Conservation (phyloP, 1,140 invertebrate species). For the Lordiphosa mommai region DNA sequence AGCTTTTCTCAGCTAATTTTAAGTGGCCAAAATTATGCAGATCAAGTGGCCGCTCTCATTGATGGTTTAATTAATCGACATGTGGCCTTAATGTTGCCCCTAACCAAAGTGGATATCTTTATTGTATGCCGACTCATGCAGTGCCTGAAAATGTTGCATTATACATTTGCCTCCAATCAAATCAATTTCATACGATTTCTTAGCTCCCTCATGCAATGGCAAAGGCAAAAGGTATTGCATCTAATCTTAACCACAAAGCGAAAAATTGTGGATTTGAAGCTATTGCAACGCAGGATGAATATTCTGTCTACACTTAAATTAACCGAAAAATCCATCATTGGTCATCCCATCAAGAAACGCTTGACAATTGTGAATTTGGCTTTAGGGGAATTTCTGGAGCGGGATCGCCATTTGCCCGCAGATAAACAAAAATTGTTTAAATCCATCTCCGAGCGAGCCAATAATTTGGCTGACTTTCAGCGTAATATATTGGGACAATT, state of each 20-base stretch:
- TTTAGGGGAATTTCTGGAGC: slow-evolving; percentile 43
- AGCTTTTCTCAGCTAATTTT: slow-evolving; percentile 39
- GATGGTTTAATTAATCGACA: slow-evolving; percentile 44
- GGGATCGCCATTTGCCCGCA: slow-evolving; percentile 38
- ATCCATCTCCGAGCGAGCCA: slow-evolving; percentile 28
- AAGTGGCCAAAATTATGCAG: slow-evolving; percentile 33
- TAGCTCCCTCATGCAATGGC: slow-evolving; percentile 47
- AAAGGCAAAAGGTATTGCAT: slow-evolving; percentile 57
- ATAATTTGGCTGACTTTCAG: slow-evolving; percentile 30
- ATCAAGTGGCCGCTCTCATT: slow-evolving; percentile 30
- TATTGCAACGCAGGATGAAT: slow-evolving; percentile 45
- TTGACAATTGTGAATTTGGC: slow-evolving; percentile 42
- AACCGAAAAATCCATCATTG: slow-evolving; percentile 39
- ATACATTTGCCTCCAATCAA: slow-evolving; percentile 58
- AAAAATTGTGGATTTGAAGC: slow-evolving; percentile 80
- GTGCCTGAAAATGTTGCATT: slow-evolving; percentile 42
- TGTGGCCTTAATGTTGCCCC: slow-evolving; percentile 19
- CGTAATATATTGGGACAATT: slow-evolving; percentile 24
- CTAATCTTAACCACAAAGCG: slow-evolving; percentile 77
- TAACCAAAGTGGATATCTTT: slow-evolving; percentile 24
- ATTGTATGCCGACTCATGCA: slow-evolving; percentile 47
- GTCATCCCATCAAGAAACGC: slow-evolving; percentile 28
- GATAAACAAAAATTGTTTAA: slow-evolving; percentile 45
- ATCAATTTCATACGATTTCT: slow-evolving; percentile 31
- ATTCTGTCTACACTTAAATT: slow-evolving; percentile 45